These are phyloP conservation scores for Tupaia chinensis DNA, from an alignment of 2,113 vertebrate species.

Conservation along the genomic window DNA sequence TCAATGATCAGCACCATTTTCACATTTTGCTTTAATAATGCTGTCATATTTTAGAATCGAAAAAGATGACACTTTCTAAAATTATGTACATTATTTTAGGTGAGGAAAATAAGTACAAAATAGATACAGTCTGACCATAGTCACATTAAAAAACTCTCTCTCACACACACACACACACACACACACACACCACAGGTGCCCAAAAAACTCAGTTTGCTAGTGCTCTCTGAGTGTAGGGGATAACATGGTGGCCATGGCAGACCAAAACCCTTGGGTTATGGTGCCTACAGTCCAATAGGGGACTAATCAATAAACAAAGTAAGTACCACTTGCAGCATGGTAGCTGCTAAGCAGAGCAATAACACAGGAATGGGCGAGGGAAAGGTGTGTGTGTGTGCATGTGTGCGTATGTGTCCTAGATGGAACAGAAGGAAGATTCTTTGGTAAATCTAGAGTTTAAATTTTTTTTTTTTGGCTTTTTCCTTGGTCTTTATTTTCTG, in stretches of 20 bases:
- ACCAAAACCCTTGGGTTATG: not conserved
- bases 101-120: constrained; percentile 2
- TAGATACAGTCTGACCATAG: not conserved
- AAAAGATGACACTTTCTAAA: not conserved
- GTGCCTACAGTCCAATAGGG: not conserved
- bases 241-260: not conserved
- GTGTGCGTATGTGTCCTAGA: not conserved
- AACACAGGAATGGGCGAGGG: not conserved
- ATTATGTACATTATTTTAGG: constrained; percentile 18
- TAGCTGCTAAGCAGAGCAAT: constrained; percentile 6
- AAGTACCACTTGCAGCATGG: not conserved
- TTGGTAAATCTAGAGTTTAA: not conserved
- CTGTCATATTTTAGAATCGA: not conserved
- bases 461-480: not conserved
- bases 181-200: not conserved
- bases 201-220: not conserved
- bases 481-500: not conserved
- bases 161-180: not conserved
- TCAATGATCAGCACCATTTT: not conserved
- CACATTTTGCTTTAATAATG: not conserved
- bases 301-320: not conserved
- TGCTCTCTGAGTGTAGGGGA: not conserved
- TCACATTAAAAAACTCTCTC: not conserved
- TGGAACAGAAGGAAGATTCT: not conserved
- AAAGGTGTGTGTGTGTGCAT: not conserved